phyloP scores from a whole-genome alignment of 2,797 vertebrate genomes.

The Nannoperca australis region DNA sequence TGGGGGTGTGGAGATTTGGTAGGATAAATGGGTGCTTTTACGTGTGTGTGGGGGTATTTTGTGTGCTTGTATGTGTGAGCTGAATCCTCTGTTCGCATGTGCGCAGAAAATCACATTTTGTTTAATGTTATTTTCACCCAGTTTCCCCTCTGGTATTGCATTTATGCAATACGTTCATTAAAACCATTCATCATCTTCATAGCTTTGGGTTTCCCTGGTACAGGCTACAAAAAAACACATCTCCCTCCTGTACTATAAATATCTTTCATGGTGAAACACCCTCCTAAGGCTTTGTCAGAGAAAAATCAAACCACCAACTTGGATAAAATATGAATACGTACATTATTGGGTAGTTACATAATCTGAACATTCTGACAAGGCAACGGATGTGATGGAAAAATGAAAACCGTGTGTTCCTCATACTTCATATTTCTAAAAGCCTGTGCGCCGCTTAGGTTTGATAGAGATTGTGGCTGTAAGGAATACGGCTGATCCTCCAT shows the following conservation, averaged over 20 bases:
- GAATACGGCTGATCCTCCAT: conserved; percentile 50
- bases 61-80: conserved; percentile 6
- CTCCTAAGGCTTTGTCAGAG: conserved; percentile 57
- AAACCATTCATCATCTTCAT: conserved; percentile 74
- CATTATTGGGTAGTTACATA: conserved; percentile 64
- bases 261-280: conserved; percentile 65
- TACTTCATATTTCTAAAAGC: conserved; percentile 40
- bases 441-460: conserved; percentile 20
- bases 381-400: conserved; percentile 53
- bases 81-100: conserved; percentile 25
- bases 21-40: conserved; percentile 34
- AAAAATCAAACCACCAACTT: conserved; percentile 54
- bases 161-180: conserved; percentile 75
- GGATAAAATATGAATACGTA: conserved; percentile 53
- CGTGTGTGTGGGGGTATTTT: conserved; percentile 5
- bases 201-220: conserved; percentile 70
- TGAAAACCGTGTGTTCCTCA: conserved; percentile 37
- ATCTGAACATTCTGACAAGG: conserved; percentile 53
- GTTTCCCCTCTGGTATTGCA: conserved; percentile 60
- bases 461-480: conserved; percentile 45
- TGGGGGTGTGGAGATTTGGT: conserved; percentile 17
- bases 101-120: conserved; percentile 48
- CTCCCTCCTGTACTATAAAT: conserved; percentile 68
- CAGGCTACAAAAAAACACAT: conserved; percentile 22
- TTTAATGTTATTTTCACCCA: conserved; percentile 56